Evolutionary conservation across 2,113 vertebrate genomes (phyloP).

Genomic region (Gasterosteus aculeatus): DNA sequence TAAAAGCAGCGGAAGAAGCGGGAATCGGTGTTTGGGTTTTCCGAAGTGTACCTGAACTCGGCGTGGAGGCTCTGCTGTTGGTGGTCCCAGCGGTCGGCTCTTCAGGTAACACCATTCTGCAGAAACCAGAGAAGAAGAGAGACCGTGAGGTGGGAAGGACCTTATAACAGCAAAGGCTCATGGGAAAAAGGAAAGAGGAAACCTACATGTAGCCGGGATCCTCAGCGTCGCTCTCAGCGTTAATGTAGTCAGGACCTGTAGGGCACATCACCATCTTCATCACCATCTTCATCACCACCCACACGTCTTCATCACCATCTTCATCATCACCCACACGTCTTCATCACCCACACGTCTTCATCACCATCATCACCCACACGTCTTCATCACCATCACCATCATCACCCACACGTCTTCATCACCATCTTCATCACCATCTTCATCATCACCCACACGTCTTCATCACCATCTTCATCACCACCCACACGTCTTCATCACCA

Average conservation of each 20-base stretch:
- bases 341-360: neutral
- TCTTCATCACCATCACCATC: neutral
- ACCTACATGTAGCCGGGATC: slow-evolving; percentile 70
- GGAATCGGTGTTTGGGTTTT: neutral
- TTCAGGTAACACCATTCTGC: slow-evolving; percentile 70
- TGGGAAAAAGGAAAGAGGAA: neutral
- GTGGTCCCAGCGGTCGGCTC: neutral
- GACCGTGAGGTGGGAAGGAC: neutral
- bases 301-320: neutral
- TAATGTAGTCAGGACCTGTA: slow-evolving; percentile 39
- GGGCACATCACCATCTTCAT: neutral
- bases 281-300: neutral
- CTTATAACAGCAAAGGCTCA: neutral
- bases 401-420: neutral
- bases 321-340: neutral
- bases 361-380: too few relatives aligned
- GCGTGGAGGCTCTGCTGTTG: slow-evolving; percentile 60
- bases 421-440: neutral
- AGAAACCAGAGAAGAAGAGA: slow-evolving; percentile 34
- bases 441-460: neutral
- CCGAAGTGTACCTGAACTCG: slow-evolving; percentile 71
- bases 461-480: too few relatives aligned
- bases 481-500: too few relatives aligned
- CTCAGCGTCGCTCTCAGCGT: slow-evolving; percentile 45
- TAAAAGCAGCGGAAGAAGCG: too few relatives aligned